Conservation (phyloP, 1,140 invertebrate species). For the Drosophila orena region DNA sequence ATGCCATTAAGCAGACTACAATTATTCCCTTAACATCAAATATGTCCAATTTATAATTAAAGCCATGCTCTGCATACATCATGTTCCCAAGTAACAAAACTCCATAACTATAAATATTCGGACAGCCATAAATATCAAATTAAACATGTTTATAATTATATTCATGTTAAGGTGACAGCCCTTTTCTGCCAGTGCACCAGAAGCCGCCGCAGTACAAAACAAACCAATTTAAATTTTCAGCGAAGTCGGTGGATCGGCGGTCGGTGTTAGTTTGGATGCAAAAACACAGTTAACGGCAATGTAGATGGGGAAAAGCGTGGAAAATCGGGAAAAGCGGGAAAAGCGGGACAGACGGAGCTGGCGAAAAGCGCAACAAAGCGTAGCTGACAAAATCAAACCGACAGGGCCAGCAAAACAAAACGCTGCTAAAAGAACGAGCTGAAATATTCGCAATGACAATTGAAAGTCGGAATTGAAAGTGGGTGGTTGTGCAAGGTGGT, state of each 20-base stretch:
- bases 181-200: slow-evolving; percentile 12
- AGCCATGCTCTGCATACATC: neutral
- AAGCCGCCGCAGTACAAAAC: slow-evolving; percentile 75
- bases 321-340: slow-evolving; percentile 26
- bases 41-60: too few species aligned
- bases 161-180: neutral
- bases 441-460: slow-evolving; percentile 71
- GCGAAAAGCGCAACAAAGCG: slow-evolving; percentile 81
- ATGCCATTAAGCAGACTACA: too few species aligned
- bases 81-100: too few species aligned
- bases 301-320: slow-evolving; percentile 5
- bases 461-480: slow-evolving; percentile 54
- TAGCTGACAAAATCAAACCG: slow-evolving; percentile 79
- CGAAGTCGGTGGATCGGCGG: slow-evolving; percentile 45
- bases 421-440: slow-evolving; percentile 37
- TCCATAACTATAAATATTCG: too few species aligned
- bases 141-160: neutral
- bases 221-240: slow-evolving; percentile 82
- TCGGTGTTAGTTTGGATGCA: slow-evolving; percentile 15
- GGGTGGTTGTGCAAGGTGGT: neutral
- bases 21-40: too few species aligned
- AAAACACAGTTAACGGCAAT: slow-evolving; percentile 53
- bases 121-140: too few species aligned
- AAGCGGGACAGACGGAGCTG: slow-evolving; percentile 42
- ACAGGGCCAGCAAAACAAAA: slow-evolving; percentile 47